A percentile compares a stretch with the other conserved stretches of the same genome.
phyloP scores from a whole-genome alignment of 2,113 vertebrate genomes.

The Pseudorhombus dupliciocellatus region DNA sequence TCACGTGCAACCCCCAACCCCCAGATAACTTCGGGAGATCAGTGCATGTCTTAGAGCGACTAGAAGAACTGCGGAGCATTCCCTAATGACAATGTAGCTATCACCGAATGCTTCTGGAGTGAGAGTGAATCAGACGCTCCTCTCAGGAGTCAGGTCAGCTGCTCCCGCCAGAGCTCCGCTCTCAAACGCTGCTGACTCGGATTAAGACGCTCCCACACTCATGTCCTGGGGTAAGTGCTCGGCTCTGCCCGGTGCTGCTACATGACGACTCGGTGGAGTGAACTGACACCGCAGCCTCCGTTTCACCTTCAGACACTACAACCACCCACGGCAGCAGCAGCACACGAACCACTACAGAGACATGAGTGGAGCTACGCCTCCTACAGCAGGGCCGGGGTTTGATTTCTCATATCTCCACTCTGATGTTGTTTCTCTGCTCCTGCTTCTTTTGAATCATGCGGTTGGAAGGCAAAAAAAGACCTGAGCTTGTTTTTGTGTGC shows the following conservation, averaged over 20 bases:
- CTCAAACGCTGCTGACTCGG: conserved; percentile 5
- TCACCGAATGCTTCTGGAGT: conserved; percentile 46
- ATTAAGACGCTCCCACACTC: conserved; percentile 30
- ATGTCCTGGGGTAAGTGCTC: conserved; percentile 27
- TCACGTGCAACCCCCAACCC: too few species aligned
- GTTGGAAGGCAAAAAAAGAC: conserved; percentile 27
- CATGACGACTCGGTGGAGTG: conserved; percentile 9
- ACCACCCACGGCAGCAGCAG: conserved; percentile 54
- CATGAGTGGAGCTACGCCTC: conserved; percentile 27
- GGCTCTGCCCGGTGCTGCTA: background rate
- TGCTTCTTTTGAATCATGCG: conserved; percentile 41
- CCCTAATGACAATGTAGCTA: conserved; percentile 7
- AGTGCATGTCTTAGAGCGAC: too few species aligned
- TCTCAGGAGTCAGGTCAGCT: conserved; percentile 32
- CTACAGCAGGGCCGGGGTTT: conserved; percentile 14
- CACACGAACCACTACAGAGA: conserved; percentile 38
- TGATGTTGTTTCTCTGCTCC: conserved; percentile 14
- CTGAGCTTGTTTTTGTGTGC: conserved; percentile 18
- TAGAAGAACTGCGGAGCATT: too few species aligned
- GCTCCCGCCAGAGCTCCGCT: conserved; percentile 5
- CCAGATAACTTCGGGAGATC: background rate
- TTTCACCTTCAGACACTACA: conserved; percentile 57
- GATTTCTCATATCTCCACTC: background rate
- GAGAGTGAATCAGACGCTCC: conserved; percentile 23
- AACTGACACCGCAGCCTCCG: conserved; percentile 48